Base-by-base conservation (phyloP, 1,140 invertebrate genomes). In the Ips typographus region DNA sequence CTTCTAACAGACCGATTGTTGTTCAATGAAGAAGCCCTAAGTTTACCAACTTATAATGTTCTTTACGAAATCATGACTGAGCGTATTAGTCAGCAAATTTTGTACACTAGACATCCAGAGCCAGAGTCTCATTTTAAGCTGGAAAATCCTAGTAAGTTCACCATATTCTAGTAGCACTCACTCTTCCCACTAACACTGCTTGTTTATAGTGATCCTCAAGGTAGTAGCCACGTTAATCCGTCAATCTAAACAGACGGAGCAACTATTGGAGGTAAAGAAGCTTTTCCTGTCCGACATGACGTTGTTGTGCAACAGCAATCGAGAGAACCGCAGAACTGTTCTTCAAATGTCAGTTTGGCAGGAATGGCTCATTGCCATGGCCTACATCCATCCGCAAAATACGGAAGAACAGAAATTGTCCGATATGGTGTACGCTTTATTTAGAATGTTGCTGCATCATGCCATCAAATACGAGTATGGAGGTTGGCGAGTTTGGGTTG, bases 321-420 rank as follows among this genome's bases (percentile, higher is more conserved):
- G 95, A 36, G 97, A 99, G 80, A 99, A 99, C 82, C 83, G 98
- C 58, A 84, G 96, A 72, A 99, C 95, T 1, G 94, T 99, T 1
- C 84, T 99, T 7, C 98, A 99, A 83, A 99, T 99, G 98, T 99
- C 96, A 3, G 98, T 99, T 1, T 99, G 98, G 98, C 98, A 99
- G 83, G 97, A 99, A 79, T 99, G 98, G 98, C 84, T 99, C 1
- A 99, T 99, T 75, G 95, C 96, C 3, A 91, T 99, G 89, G 94
- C 96, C 39, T 98, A 98, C 80, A 97, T 99, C 63, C 96, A 98
- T 81, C 96, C 96, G 0, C 93, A 95, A 79, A 96, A 92, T 76
- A 89, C 90, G 1, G 95, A 98, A 78, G 94, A 99, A 80, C 93
- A 97, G 77, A 95, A 98, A 81, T 92, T 98, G 56, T 97, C 94